phyloP scores from a whole-genome alignment of 2,888 invertebrate species.

The Conops quadrifasciatus region DNA sequence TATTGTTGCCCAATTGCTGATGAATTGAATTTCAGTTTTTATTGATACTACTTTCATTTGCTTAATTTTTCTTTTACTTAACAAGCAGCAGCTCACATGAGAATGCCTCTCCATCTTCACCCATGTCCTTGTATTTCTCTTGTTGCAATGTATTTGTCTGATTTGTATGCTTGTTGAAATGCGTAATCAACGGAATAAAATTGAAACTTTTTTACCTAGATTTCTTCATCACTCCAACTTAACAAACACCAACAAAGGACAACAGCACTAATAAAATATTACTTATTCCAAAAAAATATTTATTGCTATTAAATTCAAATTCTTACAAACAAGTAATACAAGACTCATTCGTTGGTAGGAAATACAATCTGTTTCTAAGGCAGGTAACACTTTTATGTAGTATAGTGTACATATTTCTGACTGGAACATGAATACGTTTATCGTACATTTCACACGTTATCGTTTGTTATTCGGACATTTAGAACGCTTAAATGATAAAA shows the following conservation, averaged over 20 bases:
- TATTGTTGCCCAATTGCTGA: slow-evolving; percentile 57
- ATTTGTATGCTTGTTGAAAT: slow-evolving; percentile 4
- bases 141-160: slow-evolving; percentile 35
- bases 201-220: too few species aligned
- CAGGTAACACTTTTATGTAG: slow-evolving; percentile 19
- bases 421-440: neutral
- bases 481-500: too few species aligned
- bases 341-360: slow-evolving; percentile 24
- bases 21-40: slow-evolving; percentile 47
- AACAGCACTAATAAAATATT: too few species aligned
- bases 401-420: neutral
- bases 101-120: neutral
- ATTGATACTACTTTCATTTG: neutral
- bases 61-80: neutral
- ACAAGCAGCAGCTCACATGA: neutral
- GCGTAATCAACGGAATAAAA: slow-evolving; percentile 3
- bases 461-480: too few species aligned
- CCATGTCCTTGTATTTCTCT: slow-evolving; percentile 14
- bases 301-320: too few species aligned
- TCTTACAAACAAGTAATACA: slow-evolving; percentile 15
- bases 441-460: neutral
- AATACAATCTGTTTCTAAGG: slow-evolving; percentile 29
- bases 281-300: too few species aligned
- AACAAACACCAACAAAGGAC: too few species aligned
- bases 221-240: too few species aligned